Base-by-base conservation (phyloP, 2,888 invertebrate species). In the Orthosia gracilis region DNA sequence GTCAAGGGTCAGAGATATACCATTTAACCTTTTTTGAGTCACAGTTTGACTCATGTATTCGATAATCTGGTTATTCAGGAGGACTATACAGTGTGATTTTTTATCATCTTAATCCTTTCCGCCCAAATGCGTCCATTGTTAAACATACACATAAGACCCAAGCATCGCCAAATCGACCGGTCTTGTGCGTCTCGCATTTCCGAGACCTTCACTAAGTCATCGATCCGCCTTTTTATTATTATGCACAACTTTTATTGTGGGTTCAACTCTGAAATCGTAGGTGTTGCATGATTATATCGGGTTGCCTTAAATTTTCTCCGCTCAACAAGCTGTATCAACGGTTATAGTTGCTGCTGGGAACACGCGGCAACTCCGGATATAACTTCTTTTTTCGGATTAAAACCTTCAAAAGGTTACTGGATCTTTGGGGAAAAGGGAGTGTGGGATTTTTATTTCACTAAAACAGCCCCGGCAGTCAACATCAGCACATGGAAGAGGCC, bases 21-120 rank as follows among this genome's bases (percentile, higher is more conserved):
- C 15, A 49, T 31, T 40, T 5, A 58, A 26, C 13, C 5, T 40
- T 40, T 57, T 45, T 69, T 45, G 50, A n/a, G 23, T 58, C 40
- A 70, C 31, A n/a, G 23, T 26, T 23, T 72, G 71, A 59, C 26
- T 52, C 50, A 71, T 45, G 9, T 45, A 13, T 52, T 45, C 0
- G 23, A 71, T 71, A 58, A 58, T 17, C 17, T 7, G n/a, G 7
- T 21, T 49, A 21, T 47, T 17, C 21, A 45, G 7, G 9, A n/a
- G 13, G 26, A 11, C 17, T 21, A 12, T 17, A 63, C 26, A 2
- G 12, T 3, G 3, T 52, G n/a, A n/a, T n/a, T n/a, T 52, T 52
- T 52, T 9, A 26, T 17, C 15, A 49, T 50, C 50, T 9, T 50
- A 7, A 50, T 9, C 50, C 11, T 12, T n/a, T 12, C 12, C 7